Base-by-base conservation (phyloP, 2,888 invertebrate species). In the Archips xylosteana region DNA sequence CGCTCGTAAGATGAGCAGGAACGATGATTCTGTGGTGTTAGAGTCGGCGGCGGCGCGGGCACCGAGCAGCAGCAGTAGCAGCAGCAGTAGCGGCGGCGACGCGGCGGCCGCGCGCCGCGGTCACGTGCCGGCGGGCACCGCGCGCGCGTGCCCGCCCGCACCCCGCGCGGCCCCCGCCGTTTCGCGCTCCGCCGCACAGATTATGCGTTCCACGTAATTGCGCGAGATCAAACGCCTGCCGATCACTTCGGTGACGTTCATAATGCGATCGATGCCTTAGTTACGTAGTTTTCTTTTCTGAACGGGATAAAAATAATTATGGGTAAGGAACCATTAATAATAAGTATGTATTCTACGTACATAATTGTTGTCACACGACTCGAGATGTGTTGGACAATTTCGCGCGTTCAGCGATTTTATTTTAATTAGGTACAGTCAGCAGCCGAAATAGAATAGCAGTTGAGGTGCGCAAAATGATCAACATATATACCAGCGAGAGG, bases 181-280 rank as follows among this genome's bases (percentile, higher is more conserved):
- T 78, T 76, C 80, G 80, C 80, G 80, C 79, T 76, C 77, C 76
- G 77, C 72, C 82, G 81, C 85, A 79, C 81, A 79, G 75, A 82
- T 78, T 78, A 80, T 75, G 79, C 74, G 71, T 77, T 79, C 75
- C 83, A 81, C 78, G 75, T 81, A 78, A 78, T 78, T 80, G 84
- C 86, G 78, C 85, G 80, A 78, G 87, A 86, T 88, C 87, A 87
- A 87, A 86, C 81, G 81, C 75, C 60, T 68, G 77, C 70, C 59
- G 63, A 59, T 70, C 70, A 65, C 76, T 78, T 77, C 80, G 78
- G 77, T 76, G 76, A 76, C 80, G 74, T 70, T 74, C 81, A 81
- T 81, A 81, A 79, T 71, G 73, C 77, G 76, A 81, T 82, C 79
- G 76, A 80, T 80, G 73, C 73, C 61, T 70, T 70, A 70, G 42